A percentile compares a stretch with the other conserved stretches of the same genome.
phyloP scores from a whole-genome alignment of 2,113 vertebrate genomes.

The Eulemur rufifrons region DNA sequence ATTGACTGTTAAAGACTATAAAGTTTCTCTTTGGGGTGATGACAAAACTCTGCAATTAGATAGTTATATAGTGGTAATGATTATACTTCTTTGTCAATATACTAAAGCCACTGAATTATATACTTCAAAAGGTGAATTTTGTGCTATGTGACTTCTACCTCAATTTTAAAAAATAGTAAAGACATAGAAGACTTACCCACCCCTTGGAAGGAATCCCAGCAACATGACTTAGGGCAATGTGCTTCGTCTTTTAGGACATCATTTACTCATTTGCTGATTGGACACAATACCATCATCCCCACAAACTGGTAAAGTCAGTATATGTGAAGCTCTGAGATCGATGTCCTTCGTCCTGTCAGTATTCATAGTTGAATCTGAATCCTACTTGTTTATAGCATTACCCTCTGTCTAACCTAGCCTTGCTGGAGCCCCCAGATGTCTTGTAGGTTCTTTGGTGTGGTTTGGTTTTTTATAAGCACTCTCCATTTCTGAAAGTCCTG shows the following conservation, averaged over 20 bases:
- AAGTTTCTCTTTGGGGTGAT: not conserved
- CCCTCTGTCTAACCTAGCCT: not conserved
- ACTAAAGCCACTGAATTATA: not conserved
- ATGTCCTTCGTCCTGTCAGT: not conserved
- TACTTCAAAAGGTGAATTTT: not conserved
- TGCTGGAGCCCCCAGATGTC: not conserved
- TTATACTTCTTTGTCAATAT: not conserved
- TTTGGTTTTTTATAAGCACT: not conserved
- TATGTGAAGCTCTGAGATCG: not conserved
- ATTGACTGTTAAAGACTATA: not conserved
- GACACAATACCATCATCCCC: not conserved
- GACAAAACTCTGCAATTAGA: not conserved
- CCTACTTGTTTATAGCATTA: not conserved
- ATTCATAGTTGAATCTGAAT: not conserved
- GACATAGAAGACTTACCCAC: not conserved
- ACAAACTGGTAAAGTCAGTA: not conserved
- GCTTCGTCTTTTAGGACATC: not conserved
- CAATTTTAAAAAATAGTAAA: not conserved
- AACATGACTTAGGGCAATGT: not conserved
- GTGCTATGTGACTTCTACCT: not conserved
- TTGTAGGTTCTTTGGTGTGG: not conserved
- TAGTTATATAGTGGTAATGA: not conserved
- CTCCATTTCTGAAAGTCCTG: not conserved
- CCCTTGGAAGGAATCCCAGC: not conserved
- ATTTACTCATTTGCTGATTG: not conserved